A percentile compares a stretch with the other conserved stretches of the same genome.
Evolutionary conservation across 2,888 invertebrate genomes (phyloP).

Genomic region (Aporophyla lueneburgensis): DNA sequence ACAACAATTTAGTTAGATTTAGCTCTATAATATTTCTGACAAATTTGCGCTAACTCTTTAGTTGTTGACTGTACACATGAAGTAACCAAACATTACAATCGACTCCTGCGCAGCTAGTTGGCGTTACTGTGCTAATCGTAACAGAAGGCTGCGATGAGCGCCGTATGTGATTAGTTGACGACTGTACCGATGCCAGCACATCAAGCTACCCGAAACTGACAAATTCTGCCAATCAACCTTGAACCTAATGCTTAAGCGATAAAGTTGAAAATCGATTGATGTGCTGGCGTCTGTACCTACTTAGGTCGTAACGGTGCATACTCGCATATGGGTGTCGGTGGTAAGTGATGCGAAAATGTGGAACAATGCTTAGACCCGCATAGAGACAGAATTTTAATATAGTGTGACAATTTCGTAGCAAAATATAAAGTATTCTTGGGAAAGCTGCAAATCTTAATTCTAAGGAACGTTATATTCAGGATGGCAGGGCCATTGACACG

Average conservation of each 20-base stretch:
- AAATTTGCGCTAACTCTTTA: conserved; percentile 7
- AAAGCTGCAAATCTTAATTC: no score
- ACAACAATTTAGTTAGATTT: background rate
- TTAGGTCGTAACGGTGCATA: conserved; percentile 41
- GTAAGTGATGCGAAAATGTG: conserved; percentile 21
- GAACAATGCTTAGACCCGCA: conserved; percentile 15
- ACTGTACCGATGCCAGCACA: conserved; percentile 13
- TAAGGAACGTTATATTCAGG: no score
- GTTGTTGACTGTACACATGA: conserved; percentile 45
- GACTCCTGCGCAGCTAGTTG: conserved; percentile 78
- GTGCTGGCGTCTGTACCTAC: conserved; percentile 5
- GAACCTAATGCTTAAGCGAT: no score
- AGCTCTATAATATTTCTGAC: background rate
- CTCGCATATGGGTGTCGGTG: conserved; percentile 15
- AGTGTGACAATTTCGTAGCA: background rate
- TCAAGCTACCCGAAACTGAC: no score
- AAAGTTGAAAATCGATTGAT: no score
- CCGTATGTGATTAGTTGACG: conserved; percentile 28
- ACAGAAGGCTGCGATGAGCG: conserved; percentile 73
- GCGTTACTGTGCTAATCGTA: conserved; percentile 78
- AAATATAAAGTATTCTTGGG: background rate
- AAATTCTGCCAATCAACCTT: no score
- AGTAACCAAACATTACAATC: conserved; percentile 56
- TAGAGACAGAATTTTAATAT: background rate
- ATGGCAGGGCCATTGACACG: no score